Base-by-base conservation (phyloP, 2,113 vertebrate species). In the Corythornis madagascariensis region DNA sequence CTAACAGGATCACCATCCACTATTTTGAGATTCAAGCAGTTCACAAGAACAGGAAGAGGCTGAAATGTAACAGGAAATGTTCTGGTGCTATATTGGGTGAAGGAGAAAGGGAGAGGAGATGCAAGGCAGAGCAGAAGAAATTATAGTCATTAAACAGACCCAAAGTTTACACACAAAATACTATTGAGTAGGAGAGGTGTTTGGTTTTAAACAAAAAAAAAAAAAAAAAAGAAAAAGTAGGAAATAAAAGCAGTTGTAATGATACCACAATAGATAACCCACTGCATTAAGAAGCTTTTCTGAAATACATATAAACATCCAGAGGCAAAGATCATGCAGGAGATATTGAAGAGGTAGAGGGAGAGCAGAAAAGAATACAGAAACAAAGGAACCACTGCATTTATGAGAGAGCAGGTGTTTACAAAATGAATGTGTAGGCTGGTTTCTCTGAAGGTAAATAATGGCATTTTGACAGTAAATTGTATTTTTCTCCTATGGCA, bases 121-220 rank as follows among this genome's bases (percentile, higher is more conserved):
- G 22, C 10, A 56, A 69, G 22, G 21, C 14, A 83, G 31, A 82
- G 7, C 21, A 61, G 38, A 82, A 47, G 6, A 71, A 83, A 35
- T 14, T 6, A 20, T 4, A 47, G 22, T 40, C 14, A 50, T 0
- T 7, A 77, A 82, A 77, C 7, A 61, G 17, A 38, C 35, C 28
- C 48, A 10, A 75, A 59, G 50, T n/a, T 64, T 60, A 33, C 10
- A 47, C 3, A 25, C 11, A 7, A 21, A 7, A 29, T 16, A 31
- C 71, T 72, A 73, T 1, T 18, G 3, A 3, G 21, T 56, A 14
- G 29, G 52, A 89, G 35, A 57, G 16, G 21, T n/a, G 7, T 63
- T 65, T 75, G 20, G 6, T 77, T 81, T 65, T 45, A 55, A 84
- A 81, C 13, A 73, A 59, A 89, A 73, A 83, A 57, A 88, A 64